Evolutionary conservation across 2,797 vertebrate genomes (phyloP), one percentile per base, ranked within the genome.

Genomic region (Echeneis naucrates): DNA sequence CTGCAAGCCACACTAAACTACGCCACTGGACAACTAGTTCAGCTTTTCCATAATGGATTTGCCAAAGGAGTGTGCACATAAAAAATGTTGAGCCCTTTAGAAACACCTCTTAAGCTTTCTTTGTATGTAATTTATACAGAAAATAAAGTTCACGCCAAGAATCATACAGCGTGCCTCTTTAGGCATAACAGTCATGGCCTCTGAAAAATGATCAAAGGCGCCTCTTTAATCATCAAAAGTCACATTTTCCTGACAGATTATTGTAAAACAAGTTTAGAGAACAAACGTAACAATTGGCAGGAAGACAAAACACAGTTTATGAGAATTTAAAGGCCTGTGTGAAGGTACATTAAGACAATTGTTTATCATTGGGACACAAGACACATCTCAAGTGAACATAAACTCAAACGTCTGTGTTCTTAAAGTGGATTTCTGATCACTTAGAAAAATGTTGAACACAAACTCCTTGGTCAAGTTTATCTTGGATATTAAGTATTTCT

Each of bases 91-190:
- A 93, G 92, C 92, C 91, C 92, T 89, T 91, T 90, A 94, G 93
- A 93, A 94, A 93, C 93, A 94, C 92, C 91, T 93, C 88, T 92
- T 94, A 93, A 93, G 92, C 89, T 90, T 93, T 93, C 90, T 93
- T 93, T 94, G 92, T 94, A 89, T 92, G 93, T 93, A 88, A 94
- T 94, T 94, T 94, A 91, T 85, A 94, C 88, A 94, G 92, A 94
- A 95, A 94, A 94, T 88, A 94, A 84, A 66, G 47, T 72, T 38
- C 12, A 47, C 50, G 92, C 93, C 93, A 95, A 94, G 87, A 93
- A 92, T 92, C 91, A 94, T 83, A 95, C 83, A 89, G 91, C 88
- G 87, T 81, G 90, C 92, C 91, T 93, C 91, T 91, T 93, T 90
- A 93, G 95, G 91, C 92, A 94, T 94, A 95, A 94, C 93, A 94